Evolutionary conservation across 2,113 vertebrate species (phyloP), one percentile per base, ranked within the genome.

Genomic region (Callipepla squamata): DNA sequence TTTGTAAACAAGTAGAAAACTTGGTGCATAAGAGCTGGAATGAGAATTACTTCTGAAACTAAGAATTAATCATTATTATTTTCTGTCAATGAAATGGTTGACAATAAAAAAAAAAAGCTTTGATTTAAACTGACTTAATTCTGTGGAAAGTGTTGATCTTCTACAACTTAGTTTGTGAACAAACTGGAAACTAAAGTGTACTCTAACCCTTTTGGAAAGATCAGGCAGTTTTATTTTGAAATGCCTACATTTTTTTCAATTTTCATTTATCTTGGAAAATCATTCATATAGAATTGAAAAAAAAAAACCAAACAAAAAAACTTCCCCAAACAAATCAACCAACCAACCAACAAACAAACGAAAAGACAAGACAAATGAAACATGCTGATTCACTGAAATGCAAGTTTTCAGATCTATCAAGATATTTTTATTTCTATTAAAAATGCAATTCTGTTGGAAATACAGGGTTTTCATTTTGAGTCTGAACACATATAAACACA

Each of bases 371-470:
- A 40, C 36, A 32, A 57, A 42, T 40, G 17, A 67, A 42, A 66
- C 20, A 6, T 59, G n/a, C 34, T 74, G 55, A 74, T 80, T 95
- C 68, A 70, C 36, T 23, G 58, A 82, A 66, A 58, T 0, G 1
- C 7, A 59, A 11, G 22, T 28, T 59, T 91, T 83, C 34, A 50
- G 55, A 70, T 67, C 38, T 50, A 76, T 80, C 55, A 88, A 90
- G 87, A 93, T 90, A 90, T 87, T 95, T 82, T 88, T 16, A 18
- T 74, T 95, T 95, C 53, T 73, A 40, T 77, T n/a, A 68, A 67
- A 80, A 74, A 30, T 16, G 22, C 13, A 78, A 2, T 74, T 87
- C 74, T 50, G 12, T 70, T 28, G 34, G 45, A 92, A 92, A 90
- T 63, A 42, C 0, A 75, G 19, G 21, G 5, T 44, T 94, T 94